Percentiles rank a stretch among this genome's conserved stretches.
Evolutionary conservation across 2,113 vertebrate species (phyloP).

Genomic region (Platysternon megacephalum): DNA sequence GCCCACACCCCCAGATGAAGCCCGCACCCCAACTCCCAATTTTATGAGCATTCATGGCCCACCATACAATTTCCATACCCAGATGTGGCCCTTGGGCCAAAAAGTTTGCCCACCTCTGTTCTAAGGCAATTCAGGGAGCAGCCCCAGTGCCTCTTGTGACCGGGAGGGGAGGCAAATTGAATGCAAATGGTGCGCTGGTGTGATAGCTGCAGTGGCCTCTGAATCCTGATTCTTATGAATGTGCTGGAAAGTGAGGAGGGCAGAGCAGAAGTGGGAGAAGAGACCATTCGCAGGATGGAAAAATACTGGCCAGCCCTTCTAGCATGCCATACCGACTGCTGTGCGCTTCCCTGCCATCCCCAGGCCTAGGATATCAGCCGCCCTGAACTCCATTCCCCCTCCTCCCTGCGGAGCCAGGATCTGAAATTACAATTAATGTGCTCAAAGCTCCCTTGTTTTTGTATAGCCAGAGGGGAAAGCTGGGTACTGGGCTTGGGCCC

Average conservation of each 20-base stretch:
- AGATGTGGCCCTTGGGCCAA: too few species aligned
- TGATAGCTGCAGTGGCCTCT: not conserved
- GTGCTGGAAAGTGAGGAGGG: not conserved
- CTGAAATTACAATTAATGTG: too few species aligned
- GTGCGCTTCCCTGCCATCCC: not conserved
- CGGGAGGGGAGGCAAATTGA: not conserved
- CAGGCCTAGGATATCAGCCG: not conserved
- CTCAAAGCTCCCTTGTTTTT: not conserved
- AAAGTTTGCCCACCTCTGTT: too few species aligned
- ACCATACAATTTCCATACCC: too few species aligned
- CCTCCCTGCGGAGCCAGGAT: fast-evolving
- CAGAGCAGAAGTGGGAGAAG: fast-evolving
- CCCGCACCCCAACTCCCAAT: too few species aligned
- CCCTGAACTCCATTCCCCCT: not conserved
- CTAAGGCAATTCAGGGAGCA: not conserved
- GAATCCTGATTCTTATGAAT: not conserved
- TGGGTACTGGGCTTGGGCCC: fast-evolving
- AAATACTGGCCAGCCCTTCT: not conserved
- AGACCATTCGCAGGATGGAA: not conserved
- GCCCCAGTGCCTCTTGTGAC: not conserved
- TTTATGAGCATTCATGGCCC: too few species aligned
- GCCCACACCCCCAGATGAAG: too few species aligned
- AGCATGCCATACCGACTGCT: not conserved
- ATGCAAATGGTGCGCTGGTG: fast-evolving
- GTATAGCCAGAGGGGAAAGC: not conserved